Evolutionary conservation across 2,888 invertebrate genomes (phyloP), one percentile per base, ranked within the genome.

Genomic region (Apamea monoglypha): DNA sequence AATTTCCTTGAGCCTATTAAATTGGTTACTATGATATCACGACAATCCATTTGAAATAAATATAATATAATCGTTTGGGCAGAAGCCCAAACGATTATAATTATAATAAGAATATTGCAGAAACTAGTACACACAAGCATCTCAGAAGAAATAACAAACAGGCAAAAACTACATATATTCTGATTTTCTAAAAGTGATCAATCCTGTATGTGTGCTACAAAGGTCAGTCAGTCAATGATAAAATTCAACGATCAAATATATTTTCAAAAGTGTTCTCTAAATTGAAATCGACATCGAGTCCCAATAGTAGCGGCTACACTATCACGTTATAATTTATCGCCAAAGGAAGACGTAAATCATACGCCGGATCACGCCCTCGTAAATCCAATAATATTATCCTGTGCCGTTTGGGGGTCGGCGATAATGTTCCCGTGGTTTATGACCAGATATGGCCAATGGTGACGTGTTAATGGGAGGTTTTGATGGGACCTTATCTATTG

Each of bases 351-450:
- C 92, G 94, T 96, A 96, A 96, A 96, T 96, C 96, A 96, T 89
- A 90, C 92, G 94, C 92, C 94, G 92, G 93, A 95, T 95, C 94
- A 94, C 92, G 93, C 92, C 92, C 94, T 95, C 96, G 94, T 96
- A 96, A 96, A 96, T 96, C 95, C 94, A 94, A 94, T 94, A 95
- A 95, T 95, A 96, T 96, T 94, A 95, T 94, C 94, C 95, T 92
- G 93, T 88, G 90, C 90, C 89, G 91, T 91, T 92, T 87, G 90
- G 90, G 90, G 89, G 89, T 85, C 88, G 88, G 90, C 92, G 95
- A 95, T 95, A 94, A 95, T 94, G 93, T 87, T 81, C 75, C 84
- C 87, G 25, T 86, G 74, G 80, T 86, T 85, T 85, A 85, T 83
- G 83, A 53, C 77, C 81, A 73, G 86, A 74, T 77, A 85, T 69